Percentiles rank a stretch among this genome's conserved stretches.
Conservation (phyloP, 2,113 vertebrate genomes). For the Barnardius zonarius region DNA sequence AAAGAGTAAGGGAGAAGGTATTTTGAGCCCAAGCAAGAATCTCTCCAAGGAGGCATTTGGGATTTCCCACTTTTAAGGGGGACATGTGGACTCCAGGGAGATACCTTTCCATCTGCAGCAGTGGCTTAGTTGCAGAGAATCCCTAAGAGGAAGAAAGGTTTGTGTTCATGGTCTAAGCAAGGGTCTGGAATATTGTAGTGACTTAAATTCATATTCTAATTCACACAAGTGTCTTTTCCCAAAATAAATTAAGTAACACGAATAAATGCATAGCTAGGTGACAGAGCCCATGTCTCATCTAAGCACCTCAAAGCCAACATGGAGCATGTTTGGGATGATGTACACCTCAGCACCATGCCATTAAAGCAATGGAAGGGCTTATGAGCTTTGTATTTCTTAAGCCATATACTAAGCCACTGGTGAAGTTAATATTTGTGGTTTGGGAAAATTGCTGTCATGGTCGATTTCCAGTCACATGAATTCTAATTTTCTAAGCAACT, state of each 20-base stretch:
- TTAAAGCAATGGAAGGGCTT: not conserved
- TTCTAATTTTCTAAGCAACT: not conserved
- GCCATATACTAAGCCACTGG: not conserved
- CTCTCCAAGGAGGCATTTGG: not conserved
- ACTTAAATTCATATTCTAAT: not conserved
- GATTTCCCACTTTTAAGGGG: not conserved
- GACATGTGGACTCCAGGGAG: fast-evolving
- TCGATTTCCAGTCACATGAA: not conserved
- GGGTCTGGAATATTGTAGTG: not conserved
- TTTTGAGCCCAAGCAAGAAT: not conserved
- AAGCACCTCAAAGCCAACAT: fast-evolving
- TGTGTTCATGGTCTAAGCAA: not conserved
- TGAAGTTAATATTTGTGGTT: not conserved
- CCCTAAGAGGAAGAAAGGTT: not conserved
- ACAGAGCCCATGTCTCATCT: not conserved
- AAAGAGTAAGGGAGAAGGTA: not conserved
- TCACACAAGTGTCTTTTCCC: too few species aligned
- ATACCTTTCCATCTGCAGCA: not conserved
- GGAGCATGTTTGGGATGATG: not conserved
- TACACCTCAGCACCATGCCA: not conserved
- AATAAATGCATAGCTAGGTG: not conserved
- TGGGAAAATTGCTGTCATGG: not conserved
- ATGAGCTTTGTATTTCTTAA: not conserved
- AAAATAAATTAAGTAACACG: not conserved
- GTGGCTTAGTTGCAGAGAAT: not conserved